phyloP scores from a whole-genome alignment of 2,113 vertebrate species.

The Willisornis vidua region DNA sequence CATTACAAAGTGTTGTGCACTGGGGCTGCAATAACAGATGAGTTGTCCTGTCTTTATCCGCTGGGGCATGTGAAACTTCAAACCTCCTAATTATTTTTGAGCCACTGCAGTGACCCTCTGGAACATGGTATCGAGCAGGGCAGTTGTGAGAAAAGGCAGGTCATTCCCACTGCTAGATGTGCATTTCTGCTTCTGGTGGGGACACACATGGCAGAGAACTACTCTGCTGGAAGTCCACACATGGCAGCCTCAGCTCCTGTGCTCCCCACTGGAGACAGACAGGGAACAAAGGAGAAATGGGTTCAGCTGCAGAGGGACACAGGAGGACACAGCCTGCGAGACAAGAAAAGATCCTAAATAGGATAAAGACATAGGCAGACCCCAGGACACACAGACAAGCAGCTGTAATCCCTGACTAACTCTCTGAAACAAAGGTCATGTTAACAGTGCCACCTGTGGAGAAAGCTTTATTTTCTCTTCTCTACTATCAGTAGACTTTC shows the following conservation, averaged over 20 bases:
- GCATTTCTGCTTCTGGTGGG: background rate
- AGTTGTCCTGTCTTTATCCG: slow-evolving; percentile 42
- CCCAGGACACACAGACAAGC: background rate
- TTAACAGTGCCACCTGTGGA: background rate
- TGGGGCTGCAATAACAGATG: slow-evolving; percentile 57
- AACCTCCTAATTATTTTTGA: slow-evolving; percentile 71
- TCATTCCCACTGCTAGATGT: background rate
- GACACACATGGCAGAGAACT: background rate
- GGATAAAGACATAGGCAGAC: background rate
- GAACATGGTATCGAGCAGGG: background rate
- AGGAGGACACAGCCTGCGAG: background rate
- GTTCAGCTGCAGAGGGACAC: background rate
- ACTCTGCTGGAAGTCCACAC: background rate
- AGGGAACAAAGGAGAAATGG: background rate
- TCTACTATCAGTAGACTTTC: background rate
- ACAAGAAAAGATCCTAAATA: background rate
- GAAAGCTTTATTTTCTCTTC: background rate
- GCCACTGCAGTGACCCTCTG: slow-evolving; percentile 17
- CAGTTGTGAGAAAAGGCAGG: background rate
- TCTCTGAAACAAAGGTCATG: background rate
- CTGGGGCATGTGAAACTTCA: slow-evolving; percentile 54
- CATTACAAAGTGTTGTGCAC: background rate
- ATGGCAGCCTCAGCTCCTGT: background rate
- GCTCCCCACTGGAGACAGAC: background rate
- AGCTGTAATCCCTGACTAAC: background rate